Evolutionary conservation across 2,113 vertebrate genomes (phyloP).

Genomic region (Oreocharis arfaki): DNA sequence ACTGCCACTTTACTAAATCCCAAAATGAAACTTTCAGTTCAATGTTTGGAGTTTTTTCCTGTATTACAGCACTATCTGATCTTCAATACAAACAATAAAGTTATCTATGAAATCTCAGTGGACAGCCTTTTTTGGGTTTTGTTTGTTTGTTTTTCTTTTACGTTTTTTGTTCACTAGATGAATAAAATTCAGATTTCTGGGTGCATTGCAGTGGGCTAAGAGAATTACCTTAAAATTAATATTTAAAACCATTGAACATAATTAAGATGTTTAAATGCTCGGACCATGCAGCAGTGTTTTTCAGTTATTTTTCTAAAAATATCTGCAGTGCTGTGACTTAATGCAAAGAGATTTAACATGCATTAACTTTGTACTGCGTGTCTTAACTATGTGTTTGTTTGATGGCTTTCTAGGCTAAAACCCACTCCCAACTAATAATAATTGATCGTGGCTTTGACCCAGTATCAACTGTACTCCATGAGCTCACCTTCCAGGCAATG

Average conservation of each 20-base stretch:
- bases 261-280: background rate
- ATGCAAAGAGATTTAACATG: background rate
- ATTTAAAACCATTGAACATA: background rate
- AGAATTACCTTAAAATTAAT: background rate
- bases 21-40: background rate
- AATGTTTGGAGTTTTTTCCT: background rate
- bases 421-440: constrained; percentile 91
- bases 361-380: background rate
- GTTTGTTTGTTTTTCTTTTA: background rate
- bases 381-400: background rate
- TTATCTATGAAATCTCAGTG: background rate
- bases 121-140: background rate
- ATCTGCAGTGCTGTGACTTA: background rate
- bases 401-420: constrained; percentile 82
- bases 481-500: constrained; percentile 99
- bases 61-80: background rate
- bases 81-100: background rate
- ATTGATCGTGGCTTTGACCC: constrained; percentile 94
- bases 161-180: background rate
- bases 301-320: background rate
- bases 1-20: background rate
- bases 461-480: constrained; percentile 91
- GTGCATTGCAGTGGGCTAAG: background rate
- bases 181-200: background rate
- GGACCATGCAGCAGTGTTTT: background rate